phyloP scores from a whole-genome alignment of 2,113 vertebrate species.

The Prunella fulvescens region DNA sequence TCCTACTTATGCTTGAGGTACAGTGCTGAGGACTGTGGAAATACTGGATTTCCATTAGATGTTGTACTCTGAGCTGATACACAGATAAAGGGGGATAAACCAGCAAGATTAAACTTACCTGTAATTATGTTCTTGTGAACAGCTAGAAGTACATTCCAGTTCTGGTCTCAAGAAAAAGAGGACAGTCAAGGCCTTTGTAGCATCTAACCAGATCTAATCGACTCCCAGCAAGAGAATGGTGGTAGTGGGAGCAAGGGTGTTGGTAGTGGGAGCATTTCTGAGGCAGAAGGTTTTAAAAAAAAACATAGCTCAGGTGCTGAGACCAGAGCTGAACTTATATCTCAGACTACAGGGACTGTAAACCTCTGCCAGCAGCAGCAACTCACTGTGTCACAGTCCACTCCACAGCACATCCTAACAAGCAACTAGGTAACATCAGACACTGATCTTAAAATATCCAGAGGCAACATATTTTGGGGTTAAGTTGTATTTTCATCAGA shows the following conservation, averaged over 20 bases:
- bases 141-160: not conserved
- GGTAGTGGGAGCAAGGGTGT: not conserved
- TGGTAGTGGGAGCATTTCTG: no score
- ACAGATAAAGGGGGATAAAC: not conserved
- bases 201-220: not conserved
- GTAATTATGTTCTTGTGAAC: not conserved
- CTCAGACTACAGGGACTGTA: not conserved
- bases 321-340: not conserved
- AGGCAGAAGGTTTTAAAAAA: not conserved
- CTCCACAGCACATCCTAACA: not conserved
- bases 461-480: not conserved
- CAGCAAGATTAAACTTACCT: not conserved
- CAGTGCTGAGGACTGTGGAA: not conserved
- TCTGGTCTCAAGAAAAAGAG: not conserved
- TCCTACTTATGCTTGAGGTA: not conserved
- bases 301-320: not conserved
- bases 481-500: conserved; percentile 3
- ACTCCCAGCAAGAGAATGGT: not conserved
- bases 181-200: not conserved
- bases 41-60: not conserved
- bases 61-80: not conserved
- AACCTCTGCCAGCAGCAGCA: not conserved
- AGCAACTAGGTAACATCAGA: not conserved
- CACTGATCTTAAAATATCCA: not conserved
- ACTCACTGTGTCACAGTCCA: not conserved